Evolutionary conservation across 2,113 vertebrate species (phyloP), one percentile per base, ranked within the genome.

Genomic region (Notarius quadriscutis): DNA sequence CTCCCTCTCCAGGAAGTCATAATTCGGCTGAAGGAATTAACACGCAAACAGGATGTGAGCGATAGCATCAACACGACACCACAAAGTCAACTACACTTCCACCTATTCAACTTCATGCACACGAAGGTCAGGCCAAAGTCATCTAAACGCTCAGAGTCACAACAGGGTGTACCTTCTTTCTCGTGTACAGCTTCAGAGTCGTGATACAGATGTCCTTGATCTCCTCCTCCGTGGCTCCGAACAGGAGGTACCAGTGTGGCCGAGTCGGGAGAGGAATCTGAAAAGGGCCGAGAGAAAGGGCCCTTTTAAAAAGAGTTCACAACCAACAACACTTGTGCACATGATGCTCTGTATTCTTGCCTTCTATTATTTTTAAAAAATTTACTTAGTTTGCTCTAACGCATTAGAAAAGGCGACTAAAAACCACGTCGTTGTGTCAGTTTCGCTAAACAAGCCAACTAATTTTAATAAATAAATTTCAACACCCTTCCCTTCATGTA

Each of bases 201-300:
- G 97, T 97, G 89, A 97, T 92, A 85, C 98, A 99, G 71, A 99
- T 97, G 41, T 99, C 98, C 88, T 98, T 98, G 25, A 99, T 97
- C 75, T 99, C 97, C 9, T 99, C 98, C 84, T 99, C 98, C 0
- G 94, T 99, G 81, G 94, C 96, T 88, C 98, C 98, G 88, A 99
- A 99, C 85, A 99, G 95, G 91, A 96, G 92, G 92, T 97, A 99
- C 99, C 99, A 99, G 89, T 97, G 97, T 72, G 99, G 99, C 90
- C 95, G 96, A 63, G 96, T 96, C 12, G 99, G 99, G 20, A 99
- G 93, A 0, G 97, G 95, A 90, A 99, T 97, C 99, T 99, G 69
- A 48, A 41, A 81, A 1, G 20, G 30, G 48, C 1, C 2, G 48
- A 27, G 25, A 0, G 75, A 78, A 58, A 2, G 4, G 1, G 1